Evolutionary conservation across 2,888 invertebrate genomes (phyloP).

Genomic region (Temnothorax unifasciatus): DNA sequence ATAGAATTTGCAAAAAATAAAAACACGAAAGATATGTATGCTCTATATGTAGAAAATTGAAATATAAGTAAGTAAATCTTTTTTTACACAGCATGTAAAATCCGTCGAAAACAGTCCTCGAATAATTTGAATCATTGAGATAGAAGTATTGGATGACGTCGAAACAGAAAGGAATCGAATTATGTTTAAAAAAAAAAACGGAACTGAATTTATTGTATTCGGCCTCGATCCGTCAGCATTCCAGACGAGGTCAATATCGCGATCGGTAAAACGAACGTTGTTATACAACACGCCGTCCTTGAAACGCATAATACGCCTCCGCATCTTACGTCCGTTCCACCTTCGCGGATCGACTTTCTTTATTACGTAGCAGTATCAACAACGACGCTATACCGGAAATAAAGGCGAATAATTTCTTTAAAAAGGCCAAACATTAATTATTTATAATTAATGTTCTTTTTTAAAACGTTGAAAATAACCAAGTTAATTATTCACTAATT

Average conservation of each 20-base stretch:
- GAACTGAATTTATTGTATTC: conserved; percentile 12
- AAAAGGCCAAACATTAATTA: background rate
- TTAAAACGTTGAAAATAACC: background rate
- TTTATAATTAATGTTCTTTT: background rate
- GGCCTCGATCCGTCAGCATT: conserved; percentile 57
- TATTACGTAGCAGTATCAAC: conserved; percentile 52
- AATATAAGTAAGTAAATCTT: background rate
- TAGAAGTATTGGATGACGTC: background rate
- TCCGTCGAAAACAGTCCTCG: background rate
- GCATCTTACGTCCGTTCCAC: conserved; percentile 47
- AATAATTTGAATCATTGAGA: conserved; percentile 3
- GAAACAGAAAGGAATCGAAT: conserved; percentile 15
- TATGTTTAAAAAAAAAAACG: conserved; percentile 16
- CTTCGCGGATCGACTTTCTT: conserved; percentile 52
- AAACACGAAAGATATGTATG: background rate
- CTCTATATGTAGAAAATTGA: background rate
- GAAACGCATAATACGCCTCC: conserved; percentile 72
- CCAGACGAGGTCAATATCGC: conserved; percentile 72
- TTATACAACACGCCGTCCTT: conserved; percentile 72
- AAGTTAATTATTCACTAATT: background rate
- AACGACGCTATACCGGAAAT: conserved; percentile 22
- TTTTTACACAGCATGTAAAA: background rate
- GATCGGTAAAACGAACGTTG: conserved; percentile 64
- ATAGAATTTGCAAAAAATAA: background rate
- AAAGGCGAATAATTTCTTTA: background rate